Evolutionary conservation across 1,140 invertebrate genomes (phyloP).

Genomic region (Delia radicum): DNA sequence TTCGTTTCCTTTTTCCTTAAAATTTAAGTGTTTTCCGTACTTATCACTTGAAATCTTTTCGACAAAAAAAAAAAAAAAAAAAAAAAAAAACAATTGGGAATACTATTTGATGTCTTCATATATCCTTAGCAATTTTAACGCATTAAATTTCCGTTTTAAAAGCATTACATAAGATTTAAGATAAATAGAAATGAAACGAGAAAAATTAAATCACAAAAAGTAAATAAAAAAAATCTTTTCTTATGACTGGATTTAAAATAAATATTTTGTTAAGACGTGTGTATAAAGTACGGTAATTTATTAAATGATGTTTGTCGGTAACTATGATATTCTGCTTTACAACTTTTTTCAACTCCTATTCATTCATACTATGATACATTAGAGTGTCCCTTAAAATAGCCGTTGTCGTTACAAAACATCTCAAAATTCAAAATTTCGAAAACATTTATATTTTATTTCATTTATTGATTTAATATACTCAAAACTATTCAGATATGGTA

Average conservation of each 20-base stretch:
- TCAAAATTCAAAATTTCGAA: no score
- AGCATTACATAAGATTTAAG: neutral
- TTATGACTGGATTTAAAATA: neutral
- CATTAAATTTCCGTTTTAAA: neutral
- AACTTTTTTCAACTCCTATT: neutral
- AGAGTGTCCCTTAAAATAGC: no score
- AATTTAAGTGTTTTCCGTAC: neutral
- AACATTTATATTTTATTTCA: no score
- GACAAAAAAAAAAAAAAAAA: no score
- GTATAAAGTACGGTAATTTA: neutral
- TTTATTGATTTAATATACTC: no score
- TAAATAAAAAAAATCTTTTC: neutral
- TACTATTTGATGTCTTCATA: neutral
- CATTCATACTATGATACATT: no score
- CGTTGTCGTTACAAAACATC: no score
- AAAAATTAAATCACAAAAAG: neutral
- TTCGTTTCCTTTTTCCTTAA: no score
- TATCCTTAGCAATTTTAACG: neutral
- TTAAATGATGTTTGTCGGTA: neutral
- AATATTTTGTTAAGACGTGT: neutral
- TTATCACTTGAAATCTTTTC: neutral
- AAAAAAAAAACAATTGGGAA: neutral
- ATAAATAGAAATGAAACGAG: neutral
- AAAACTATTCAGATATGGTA: no score
- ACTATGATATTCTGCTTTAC: neutral